Conservation (phyloP, 2,888 invertebrate species). For the Digitonthophagus gazella region DNA sequence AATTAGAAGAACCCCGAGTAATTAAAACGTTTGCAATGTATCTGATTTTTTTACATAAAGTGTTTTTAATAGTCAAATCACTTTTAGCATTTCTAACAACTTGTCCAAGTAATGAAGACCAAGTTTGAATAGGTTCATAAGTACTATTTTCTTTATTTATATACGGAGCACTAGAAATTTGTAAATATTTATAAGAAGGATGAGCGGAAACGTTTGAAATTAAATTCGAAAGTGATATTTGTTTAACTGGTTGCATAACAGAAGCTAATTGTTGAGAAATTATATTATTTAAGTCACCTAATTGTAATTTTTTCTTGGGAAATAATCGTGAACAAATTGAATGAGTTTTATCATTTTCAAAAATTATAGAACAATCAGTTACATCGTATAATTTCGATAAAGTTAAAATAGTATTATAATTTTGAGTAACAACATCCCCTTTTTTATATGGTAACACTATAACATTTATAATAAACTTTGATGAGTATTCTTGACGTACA, state of each 20-base stretch:
- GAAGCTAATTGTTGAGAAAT: conserved; percentile 52
- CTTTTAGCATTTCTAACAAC: conserved; percentile 21
- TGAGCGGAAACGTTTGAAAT: conserved; percentile 50
- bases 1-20: conserved; percentile 44
- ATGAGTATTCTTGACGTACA: conserved; percentile 50
- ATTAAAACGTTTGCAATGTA: conserved; percentile 49
- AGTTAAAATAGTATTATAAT: conserved; percentile 55
- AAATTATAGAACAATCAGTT: conserved; percentile 49
- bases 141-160: conserved; percentile 38
- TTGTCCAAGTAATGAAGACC: conserved; percentile 38
- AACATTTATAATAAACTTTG: conserved; percentile 49
- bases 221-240: conserved; percentile 41
- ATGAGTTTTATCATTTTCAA: conserved; percentile 54
- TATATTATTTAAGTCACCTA: conserved; percentile 52
- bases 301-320: conserved; percentile 37
- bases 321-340: conserved; percentile 46
- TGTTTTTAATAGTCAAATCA: conserved; percentile 19
- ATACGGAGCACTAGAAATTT: conserved; percentile 50
- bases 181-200: conserved; percentile 52
- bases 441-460: conserved; percentile 52
- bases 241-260: conserved; percentile 50
- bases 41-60: conserved; percentile 22
- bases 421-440: conserved; percentile 56
- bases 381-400: conserved; percentile 51
- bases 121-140: conserved; percentile 48